phyloP scores from a whole-genome alignment of 2,113 vertebrate species.

The Campylorhamphus procurvoides region DNA sequence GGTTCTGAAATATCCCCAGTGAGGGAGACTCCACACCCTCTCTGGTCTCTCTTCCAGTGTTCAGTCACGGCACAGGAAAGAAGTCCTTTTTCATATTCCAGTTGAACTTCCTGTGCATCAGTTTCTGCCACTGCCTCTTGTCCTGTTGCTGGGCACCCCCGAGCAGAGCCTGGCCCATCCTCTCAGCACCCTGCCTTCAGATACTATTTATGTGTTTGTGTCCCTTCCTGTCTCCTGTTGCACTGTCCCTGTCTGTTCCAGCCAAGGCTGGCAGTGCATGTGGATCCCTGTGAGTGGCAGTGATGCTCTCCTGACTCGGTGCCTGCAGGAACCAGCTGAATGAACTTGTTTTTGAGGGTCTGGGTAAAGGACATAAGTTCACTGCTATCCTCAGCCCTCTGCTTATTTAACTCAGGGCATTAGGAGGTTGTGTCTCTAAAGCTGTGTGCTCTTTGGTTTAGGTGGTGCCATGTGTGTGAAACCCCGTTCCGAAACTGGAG shows the following conservation, averaged over 20 bases:
- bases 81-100: background rate
- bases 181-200: background rate
- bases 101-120: background rate
- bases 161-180: background rate
- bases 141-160: background rate
- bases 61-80: background rate
- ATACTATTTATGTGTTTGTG: background rate
- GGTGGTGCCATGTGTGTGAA: background rate
- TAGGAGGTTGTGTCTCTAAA: background rate
- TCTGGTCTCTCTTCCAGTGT: background rate
- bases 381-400: background rate
- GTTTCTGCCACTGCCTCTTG: background rate
- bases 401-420: background rate
- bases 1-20: background rate
- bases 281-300: background rate
- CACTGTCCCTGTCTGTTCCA: background rate
- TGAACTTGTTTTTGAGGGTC: background rate
- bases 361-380: background rate
- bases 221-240: background rate
- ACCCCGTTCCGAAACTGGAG: background rate
- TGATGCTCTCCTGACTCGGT: fast-evolving
- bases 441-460: background rate
- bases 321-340: background rate
- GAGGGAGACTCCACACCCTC: background rate
- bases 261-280: background rate